Base-by-base conservation (phyloP, 2,113 vertebrate species). In the Hippocampus comes region DNA sequence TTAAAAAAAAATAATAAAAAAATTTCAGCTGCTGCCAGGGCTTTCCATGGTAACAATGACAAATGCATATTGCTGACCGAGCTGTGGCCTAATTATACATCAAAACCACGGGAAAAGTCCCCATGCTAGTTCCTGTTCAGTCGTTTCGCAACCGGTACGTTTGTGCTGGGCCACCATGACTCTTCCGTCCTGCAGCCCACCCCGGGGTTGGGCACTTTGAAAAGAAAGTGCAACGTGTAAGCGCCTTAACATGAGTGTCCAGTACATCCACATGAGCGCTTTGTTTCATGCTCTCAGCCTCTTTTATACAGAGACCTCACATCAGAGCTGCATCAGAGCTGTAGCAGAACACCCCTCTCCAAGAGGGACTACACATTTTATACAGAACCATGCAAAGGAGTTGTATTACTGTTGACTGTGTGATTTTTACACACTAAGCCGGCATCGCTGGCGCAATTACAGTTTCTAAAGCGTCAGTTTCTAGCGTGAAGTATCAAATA, bases 221-320 rank as follows among this genome's bases (percentile, higher is more conserved):
- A 55, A n/a, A 55, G 20, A n/a, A 49, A 21, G 53, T 55, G 7
- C 49, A 51, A 17, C 17, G 49, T 55, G 8, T 55, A 55, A 55
- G 53, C 6, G 7, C 8, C 21, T 55, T 55, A 60, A 60, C 25
- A 27, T 60, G 23, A 30, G 11, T 30, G 14, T 17, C 5, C 14
- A 60, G 25, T 76, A 61, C 46, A 65, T 6, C 18, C 38, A 18
- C 30, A 43, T 63, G 49, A 68, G 21, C 71, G 25, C 48, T 48
- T 67, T 59, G 2, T 77, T 2, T 57, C 12, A 4, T 25, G 6
- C 2, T 34, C 14, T 18, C 30, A 61, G 14, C 27, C 27, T 61
- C 30, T 34, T 30, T 61, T 18, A 61, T 61, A 61, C 27, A 61
- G 59, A 34, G 25, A 34, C 27, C n/a, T 61, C 27, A 34, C 15